Percentiles rank a stretch among this genome's conserved stretches.
phyloP scores from a whole-genome alignment of 2,113 vertebrate species.

The Dromaius novaehollandiae region DNA sequence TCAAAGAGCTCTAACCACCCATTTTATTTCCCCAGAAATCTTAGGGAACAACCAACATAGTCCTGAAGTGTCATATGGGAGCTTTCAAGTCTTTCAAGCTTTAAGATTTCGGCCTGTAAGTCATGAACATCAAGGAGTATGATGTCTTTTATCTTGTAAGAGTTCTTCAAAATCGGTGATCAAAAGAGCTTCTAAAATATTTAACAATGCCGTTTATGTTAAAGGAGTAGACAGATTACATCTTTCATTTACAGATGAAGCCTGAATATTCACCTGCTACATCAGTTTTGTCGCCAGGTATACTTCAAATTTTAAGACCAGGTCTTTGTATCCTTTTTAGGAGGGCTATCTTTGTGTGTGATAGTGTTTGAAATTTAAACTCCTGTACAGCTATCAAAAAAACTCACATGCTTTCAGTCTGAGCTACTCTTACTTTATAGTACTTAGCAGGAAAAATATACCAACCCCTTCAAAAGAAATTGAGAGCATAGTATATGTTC shows the following conservation, averaged over 20 bases:
- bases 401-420: neutral
- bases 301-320: neutral
- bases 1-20: neutral
- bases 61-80: neutral
- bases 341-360: neutral
- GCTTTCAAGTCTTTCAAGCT: neutral
- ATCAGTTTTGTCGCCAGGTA: neutral
- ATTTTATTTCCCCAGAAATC: neutral
- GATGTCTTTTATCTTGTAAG: neutral
- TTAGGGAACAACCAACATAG: neutral
- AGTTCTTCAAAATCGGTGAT: neutral
- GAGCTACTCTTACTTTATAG: neutral
- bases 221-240: neutral
- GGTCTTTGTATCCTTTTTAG: neutral
- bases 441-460: neutral
- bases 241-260: neutral
- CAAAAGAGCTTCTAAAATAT: slow-evolving; percentile 6
- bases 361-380: neutral
- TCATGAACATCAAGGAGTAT: neutral
- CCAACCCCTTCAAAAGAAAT: neutral
- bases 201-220: neutral
- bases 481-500: neutral
- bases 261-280: neutral
- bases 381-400: neutral
- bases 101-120: neutral